Evolutionary conservation across 2,888 invertebrate genomes (phyloP).

Genomic region (Poecilus cupreus): DNA sequence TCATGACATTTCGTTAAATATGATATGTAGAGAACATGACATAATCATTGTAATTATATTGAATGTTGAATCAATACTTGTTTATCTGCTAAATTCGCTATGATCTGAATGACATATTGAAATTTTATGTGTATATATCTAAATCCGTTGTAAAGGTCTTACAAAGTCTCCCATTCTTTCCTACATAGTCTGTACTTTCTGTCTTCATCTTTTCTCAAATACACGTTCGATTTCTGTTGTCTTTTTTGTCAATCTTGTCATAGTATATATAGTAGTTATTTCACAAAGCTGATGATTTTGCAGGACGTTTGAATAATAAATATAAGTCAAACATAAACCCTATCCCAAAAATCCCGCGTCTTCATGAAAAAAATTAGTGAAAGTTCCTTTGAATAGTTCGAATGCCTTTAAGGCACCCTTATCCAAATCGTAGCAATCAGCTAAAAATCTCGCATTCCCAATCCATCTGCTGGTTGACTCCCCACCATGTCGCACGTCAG

Average conservation of each 20-base stretch:
- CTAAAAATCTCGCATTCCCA: too few species aligned
- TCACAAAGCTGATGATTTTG: too few species aligned
- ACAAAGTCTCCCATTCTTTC: too few species aligned
- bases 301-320: too few species aligned
- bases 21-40: neutral
- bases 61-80: constrained; percentile 24
- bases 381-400: too few species aligned
- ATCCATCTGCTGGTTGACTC: too few species aligned
- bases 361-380: too few species aligned
- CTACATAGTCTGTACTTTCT: constrained; percentile 3
- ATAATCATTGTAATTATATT: neutral
- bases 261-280: too few species aligned
- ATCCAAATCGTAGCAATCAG: too few species aligned
- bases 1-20: neutral
- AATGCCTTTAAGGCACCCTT: too few species aligned
- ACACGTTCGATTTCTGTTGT: neutral
- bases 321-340: too few species aligned
- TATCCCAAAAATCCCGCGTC: neutral
- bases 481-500: neutral
- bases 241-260: too few species aligned
- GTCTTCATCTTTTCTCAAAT: constrained; percentile 1
- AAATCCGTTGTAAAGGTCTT: constrained; percentile 14
- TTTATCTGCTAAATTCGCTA: neutral
- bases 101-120: constrained; percentile 11
- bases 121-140: constrained; percentile 12